phyloP scores from a whole-genome alignment of 2,888 invertebrate species.

The Rhingia rostrata region DNA sequence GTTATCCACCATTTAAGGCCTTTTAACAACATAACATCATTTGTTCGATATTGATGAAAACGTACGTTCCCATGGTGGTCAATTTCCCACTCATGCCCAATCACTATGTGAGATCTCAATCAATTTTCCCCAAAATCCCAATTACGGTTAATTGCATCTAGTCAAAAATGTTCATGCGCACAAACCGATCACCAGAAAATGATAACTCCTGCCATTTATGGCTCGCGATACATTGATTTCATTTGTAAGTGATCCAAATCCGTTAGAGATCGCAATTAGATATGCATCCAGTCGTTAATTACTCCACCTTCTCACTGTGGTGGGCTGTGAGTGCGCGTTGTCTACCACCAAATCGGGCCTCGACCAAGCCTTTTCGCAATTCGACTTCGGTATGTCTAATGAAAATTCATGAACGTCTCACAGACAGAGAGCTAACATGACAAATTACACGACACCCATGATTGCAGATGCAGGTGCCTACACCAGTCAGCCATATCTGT shows the following conservation, averaged over 20 bases:
- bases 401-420: conserved; percentile 67
- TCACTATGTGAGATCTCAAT: conserved; percentile 45
- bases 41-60: too few relatives aligned
- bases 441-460: conserved; percentile 73
- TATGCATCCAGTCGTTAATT: conserved; percentile 71
- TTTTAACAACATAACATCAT: too few relatives aligned
- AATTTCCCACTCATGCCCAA: conserved; percentile 31
- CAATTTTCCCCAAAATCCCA: conserved; percentile 54
- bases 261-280: conserved; percentile 49
- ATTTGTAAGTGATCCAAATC: conserved; percentile 60
- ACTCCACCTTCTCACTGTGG: conserved; percentile 68
- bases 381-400: conserved; percentile 40
- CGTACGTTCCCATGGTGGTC: conserved; percentile 48
- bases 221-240: conserved; percentile 47
- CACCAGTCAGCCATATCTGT: conserved; percentile 31
- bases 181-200: conserved; percentile 28
- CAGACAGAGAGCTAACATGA: conserved; percentile 52
- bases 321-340: conserved; percentile 2
- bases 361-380: conserved; percentile 35
- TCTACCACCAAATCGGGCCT: conserved; percentile 53
- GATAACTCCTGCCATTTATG: conserved; percentile 54
- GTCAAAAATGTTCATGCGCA: conserved; percentile 48
- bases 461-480: conserved; percentile 21
- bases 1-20: too few relatives aligned
- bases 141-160: conserved; percentile 65